Base-by-base conservation (phyloP, 2,888 invertebrate species). In the Mycalesis mineus region DNA sequence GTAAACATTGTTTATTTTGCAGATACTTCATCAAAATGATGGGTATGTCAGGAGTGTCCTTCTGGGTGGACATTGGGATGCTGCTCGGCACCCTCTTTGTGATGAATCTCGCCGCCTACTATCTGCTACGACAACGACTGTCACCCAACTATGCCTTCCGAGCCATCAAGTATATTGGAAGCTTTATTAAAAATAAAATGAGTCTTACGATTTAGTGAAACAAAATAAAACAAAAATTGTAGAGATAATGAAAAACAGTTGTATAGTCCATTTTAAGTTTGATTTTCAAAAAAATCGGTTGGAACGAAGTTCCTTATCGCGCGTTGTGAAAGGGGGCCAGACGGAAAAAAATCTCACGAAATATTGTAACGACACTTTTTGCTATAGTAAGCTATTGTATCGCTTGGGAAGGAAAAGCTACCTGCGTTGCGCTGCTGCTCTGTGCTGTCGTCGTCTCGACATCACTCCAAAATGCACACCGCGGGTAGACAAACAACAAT, bases 1-100 rank as follows among this genome's bases (percentile, higher is more conserved):
- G n/a, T n/a, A n/a, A n/a, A n/a, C n/a, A n/a, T 37, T 22, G 11
- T 22, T 33, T 15, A 9, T 28, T 28, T 79, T 75, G 3, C 78
- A 89, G 88, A n/a, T 93, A 94, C 72, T 92, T 98, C 67, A 91
- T 97, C 9, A 90, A 92, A 65, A 88, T 93, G 28, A 93, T 95
- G 91, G 94, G 95, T 2, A 94, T 95, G 92, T 92, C 94, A 3
- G 90, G 93, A 39, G 90, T 92, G 0, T 91, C 92, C 2, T 94
- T 93, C 71, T 92, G 94, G 92, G 72, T 92, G 15, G 94, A 95
- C 64, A 83, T 96, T 2, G 70, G 82, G 0, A 93, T 93, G 3
- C 80, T 96, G n/a, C 55, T 91, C 0, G 63, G 80, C 0, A 93
- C 93, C 72, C 88, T 94, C 22, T 47, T 95, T 0, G 63, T 91